phyloP scores from a whole-genome alignment of 2,888 invertebrate species.

The Amphipoea lucens region DNA sequence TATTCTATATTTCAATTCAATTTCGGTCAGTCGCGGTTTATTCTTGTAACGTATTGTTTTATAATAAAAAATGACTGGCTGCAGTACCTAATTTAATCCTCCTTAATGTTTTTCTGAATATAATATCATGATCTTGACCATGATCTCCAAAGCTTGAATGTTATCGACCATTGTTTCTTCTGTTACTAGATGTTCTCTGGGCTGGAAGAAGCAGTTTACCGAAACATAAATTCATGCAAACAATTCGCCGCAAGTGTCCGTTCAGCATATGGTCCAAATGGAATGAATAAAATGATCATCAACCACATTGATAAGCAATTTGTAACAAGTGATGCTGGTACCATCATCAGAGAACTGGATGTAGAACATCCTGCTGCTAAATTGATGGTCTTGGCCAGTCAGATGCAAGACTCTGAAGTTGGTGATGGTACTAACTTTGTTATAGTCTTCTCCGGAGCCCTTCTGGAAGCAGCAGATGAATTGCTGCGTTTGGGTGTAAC shows the following conservation, averaged over 20 bases:
- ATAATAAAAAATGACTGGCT: neutral
- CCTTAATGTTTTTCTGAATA: neutral
- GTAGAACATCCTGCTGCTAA: constrained; percentile 99
- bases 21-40: neutral
- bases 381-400: constrained; percentile 97
- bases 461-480: constrained; percentile 97
- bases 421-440: constrained; percentile 99
- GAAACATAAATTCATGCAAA: constrained; percentile 98
- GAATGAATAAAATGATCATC: constrained; percentile 99
- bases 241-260: constrained; percentile 98
- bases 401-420: constrained; percentile 99
- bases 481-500: constrained; percentile 98
- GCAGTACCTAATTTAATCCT: neutral
- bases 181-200: constrained; percentile 94
- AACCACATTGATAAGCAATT: constrained; percentile 99
- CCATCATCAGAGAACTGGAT: constrained; percentile 98
- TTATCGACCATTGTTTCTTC: constrained; percentile 60
- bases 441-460: constrained; percentile 97
- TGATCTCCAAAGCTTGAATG: neutral
- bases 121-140: neutral
- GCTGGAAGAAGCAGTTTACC: constrained; percentile 98
- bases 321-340: constrained; percentile 99
- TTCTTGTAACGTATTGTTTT: neutral
- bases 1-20: neutral
- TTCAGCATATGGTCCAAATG: constrained; percentile 99